Base-by-base conservation (phyloP, 2,113 vertebrate species). In the Mormoops blainvillei region DNA sequence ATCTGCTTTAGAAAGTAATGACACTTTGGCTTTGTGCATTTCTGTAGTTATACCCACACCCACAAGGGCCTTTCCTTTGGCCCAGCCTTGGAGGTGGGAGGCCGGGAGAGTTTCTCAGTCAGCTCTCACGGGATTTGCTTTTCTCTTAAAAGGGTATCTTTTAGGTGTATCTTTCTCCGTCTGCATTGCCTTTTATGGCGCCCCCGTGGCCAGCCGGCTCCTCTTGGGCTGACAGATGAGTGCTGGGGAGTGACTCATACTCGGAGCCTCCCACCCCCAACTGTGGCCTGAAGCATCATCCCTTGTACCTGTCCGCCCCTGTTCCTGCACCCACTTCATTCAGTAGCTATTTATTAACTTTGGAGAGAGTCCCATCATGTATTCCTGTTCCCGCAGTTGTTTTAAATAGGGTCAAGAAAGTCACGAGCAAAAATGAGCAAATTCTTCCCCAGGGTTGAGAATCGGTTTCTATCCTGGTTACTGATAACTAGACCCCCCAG, bases 181-280 rank as follows among this genome's bases (percentile, higher is more conserved):
- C 91, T 45, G 74, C 71, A 22, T 97, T 2, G 63, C 97, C 97
- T 98, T 98, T 97, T 98, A 97, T 97, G 97, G 97, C 94, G 56
- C 58, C 90, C 14, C 1, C 22, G 5, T 45, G 70, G 58, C 74
- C 31, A n/a, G 58, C 76, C 22, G 0, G 61, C 73, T 88, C 87
- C 50, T 26, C 86, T 81, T 33, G 2, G 70, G 28, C 94, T 31
- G 85, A 87, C 63, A 52, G 81, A 87, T 31, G 3, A 48, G 77
- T 38, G 61, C 83, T 12, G 2, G 12, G 0, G 28, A 20, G 67
- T 97, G 97, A 96, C 58, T 92, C 92, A 93, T 0, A 26, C 92
- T 7, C 56, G 0, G 0, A 24, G 43, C 52, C 68, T 77, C 67
- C 76, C 52, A 3, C 31, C 68, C 41, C 41, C 52, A 2, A 10